A percentile compares a stretch with the other conserved stretches of the same genome.
Evolutionary conservation across 2,113 vertebrate species (phyloP).

Genomic region (Neogobius melanostomus): DNA sequence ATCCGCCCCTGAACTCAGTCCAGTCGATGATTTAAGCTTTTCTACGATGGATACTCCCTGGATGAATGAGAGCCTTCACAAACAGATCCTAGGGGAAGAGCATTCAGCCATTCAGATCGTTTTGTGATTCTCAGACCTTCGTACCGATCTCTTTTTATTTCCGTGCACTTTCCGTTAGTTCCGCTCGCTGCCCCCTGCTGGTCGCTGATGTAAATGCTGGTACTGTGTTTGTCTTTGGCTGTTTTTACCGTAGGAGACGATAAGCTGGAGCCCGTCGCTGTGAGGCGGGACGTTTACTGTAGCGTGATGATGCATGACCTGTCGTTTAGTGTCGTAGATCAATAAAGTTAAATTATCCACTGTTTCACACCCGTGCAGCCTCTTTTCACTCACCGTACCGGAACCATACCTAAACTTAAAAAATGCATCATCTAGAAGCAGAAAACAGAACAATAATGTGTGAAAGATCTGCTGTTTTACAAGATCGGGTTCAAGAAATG

Average conservation of each 20-base stretch:
- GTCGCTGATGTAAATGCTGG: not conserved
- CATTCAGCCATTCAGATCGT: no score
- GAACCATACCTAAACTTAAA: no score
- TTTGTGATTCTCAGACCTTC: no score
- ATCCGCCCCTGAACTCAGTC: no score
- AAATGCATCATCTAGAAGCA: no score
- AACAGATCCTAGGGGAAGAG: no score
- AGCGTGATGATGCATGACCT: conserved; percentile 1
- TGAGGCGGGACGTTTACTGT: not conserved
- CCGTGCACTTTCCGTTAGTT: not conserved
- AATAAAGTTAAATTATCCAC: conserved; percentile 1
- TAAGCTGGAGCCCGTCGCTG: not conserved
- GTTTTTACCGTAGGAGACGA: not conserved
- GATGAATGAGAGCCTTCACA: no score
- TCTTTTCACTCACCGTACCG: not conserved
- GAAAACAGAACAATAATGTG: no score
- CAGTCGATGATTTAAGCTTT: no score
- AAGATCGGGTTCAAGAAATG: no score
- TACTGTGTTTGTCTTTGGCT: not conserved
- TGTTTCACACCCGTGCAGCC: not conserved
- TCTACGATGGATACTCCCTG: no score
- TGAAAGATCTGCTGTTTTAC: no score
- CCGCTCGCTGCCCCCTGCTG: not conserved
- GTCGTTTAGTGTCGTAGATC: not conserved
- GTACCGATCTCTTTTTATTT: not conserved